Evolutionary conservation across 2,888 invertebrate genomes (phyloP).

Genomic region (Cantharis flavilabris): DNA sequence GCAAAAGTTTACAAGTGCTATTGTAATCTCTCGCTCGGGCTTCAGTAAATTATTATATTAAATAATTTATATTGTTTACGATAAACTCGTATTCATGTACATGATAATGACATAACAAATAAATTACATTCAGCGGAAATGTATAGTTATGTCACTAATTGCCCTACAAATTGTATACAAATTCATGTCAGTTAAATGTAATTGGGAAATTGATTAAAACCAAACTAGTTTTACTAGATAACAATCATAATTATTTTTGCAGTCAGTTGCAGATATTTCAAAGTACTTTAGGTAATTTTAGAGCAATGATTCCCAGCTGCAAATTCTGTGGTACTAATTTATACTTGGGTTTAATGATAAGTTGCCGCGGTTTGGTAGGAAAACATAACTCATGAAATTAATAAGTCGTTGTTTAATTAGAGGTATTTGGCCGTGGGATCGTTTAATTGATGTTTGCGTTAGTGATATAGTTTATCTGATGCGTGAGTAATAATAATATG

Average conservation of each 20-base stretch:
- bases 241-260: background rate
- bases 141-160: background rate
- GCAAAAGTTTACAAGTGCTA: background rate
- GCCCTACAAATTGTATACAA: background rate
- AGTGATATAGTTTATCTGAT: constrained; percentile 33
- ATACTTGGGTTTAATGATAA: constrained; percentile 29
- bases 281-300: constrained; percentile 13
- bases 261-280: background rate
- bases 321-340: constrained; percentile 23
- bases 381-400: constrained; percentile 33
- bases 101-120: background rate
- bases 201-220: background rate
- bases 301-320: constrained; percentile 19
- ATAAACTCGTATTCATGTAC: background rate
- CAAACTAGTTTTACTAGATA: background rate
- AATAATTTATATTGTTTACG: background rate
- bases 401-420: constrained; percentile 34
- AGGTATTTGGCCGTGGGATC: constrained; percentile 33
- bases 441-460: constrained; percentile 31
- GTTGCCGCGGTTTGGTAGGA: constrained; percentile 30
- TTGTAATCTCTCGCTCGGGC: background rate
- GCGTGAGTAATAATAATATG: constrained; percentile 29
- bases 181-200: background rate
- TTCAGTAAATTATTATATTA: background rate
- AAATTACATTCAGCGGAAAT: background rate